A percentile compares a stretch with the other conserved stretches of the same genome.
These are phyloP conservation scores for Hofmannophila pseudospretella DNA, from an alignment of 2,888 invertebrate species.

Conservation along the genomic window DNA sequence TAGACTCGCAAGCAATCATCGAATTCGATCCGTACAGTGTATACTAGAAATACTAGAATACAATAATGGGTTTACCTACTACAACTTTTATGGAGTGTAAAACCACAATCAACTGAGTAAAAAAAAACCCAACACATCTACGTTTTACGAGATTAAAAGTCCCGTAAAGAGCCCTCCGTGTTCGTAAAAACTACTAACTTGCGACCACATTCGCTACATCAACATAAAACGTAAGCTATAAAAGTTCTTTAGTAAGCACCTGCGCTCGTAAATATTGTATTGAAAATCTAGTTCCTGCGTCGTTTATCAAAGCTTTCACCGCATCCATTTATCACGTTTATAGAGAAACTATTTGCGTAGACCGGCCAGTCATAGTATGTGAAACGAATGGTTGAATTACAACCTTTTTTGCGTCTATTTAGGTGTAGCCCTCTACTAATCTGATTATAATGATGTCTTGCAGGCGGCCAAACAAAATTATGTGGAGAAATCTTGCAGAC, in stretches of 20 bases:
- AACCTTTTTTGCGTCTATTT: constrained; percentile 1
- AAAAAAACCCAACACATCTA: no score
- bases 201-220: constrained; percentile 4
- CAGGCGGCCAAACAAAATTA: neutral
- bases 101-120: no score
- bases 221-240: constrained; percentile 13
- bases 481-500: neutral
- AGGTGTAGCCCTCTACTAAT: constrained; percentile 1
- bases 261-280: constrained; percentile 16
- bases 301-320: constrained; percentile 30
- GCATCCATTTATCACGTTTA: constrained; percentile 29
- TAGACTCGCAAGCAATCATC: no score
- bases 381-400: neutral
- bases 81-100: no score
- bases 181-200: constrained; percentile 7
- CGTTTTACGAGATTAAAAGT: constrained; percentile 10
- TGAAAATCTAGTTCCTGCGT: constrained; percentile 13
- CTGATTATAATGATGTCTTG: constrained; percentile 6
- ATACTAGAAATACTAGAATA: no score
- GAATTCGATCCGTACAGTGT: no score
- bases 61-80: no score
- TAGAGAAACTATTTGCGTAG: constrained; percentile 16
- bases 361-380: constrained; percentile 1
- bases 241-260: constrained; percentile 16
- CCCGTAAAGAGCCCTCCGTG: constrained; percentile 4